Conservation (phyloP, 2,113 vertebrate genomes). For the Grammomys surdaster region DNA sequence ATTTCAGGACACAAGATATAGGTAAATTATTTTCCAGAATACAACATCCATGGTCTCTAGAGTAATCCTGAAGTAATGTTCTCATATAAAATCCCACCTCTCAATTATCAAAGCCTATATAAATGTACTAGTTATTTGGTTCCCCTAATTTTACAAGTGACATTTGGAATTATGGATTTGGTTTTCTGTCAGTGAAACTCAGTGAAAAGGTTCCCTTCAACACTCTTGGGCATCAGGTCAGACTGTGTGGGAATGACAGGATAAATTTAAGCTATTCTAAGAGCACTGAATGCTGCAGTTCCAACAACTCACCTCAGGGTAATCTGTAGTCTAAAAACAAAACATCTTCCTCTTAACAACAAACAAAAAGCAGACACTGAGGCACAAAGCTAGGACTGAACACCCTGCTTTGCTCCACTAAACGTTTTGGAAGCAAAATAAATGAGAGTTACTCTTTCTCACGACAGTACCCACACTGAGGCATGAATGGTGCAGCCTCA, state of each 20-base stretch:
- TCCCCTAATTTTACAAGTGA: background rate
- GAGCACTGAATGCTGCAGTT: background rate
- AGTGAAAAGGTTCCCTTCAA: background rate
- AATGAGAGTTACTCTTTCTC: background rate
- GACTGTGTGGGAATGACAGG: background rate
- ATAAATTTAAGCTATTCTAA: background rate
- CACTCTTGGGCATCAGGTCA: background rate
- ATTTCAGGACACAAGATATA: background rate
- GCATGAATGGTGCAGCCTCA: background rate
- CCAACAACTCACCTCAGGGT: background rate
- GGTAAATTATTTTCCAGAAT: background rate
- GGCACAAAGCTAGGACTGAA: background rate
- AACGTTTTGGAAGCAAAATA: background rate
- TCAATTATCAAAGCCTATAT: background rate
- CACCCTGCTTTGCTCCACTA: background rate
- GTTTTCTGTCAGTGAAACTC: no score
- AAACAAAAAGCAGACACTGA: no score
- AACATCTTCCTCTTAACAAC: background rate
- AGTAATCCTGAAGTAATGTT: background rate
- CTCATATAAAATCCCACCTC: background rate
- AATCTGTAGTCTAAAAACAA: background rate
- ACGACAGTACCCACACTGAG: background rate
- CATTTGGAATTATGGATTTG: background rate
- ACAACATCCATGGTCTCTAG: background rate
- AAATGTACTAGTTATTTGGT: background rate